Evolutionary conservation across 2,113 vertebrate species (phyloP), one percentile per base, ranked within the genome.

Genomic region (Kryptolebias marmoratus): DNA sequence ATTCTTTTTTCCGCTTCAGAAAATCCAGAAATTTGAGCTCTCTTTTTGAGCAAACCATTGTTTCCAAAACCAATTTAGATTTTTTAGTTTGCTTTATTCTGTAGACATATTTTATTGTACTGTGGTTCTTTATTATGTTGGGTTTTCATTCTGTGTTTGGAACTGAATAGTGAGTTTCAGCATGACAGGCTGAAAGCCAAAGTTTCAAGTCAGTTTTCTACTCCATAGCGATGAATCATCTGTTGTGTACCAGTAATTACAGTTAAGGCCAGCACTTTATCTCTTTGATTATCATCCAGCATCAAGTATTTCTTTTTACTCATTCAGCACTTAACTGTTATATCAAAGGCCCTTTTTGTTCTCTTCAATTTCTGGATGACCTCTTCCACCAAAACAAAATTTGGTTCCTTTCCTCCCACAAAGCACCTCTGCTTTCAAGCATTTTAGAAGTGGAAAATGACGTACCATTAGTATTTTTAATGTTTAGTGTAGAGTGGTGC

Each of bases 281-380:
- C 22, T 36, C 18, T 75, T 62, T 68, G 32, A 72, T 64, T 55
- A 64, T 28, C 42, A 63, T 30, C 44, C 14, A 36, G 16, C 30
- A 27, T 73, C 73, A 64, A 16, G 12, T 50, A 30, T 65, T 56
- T 68, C 4, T 68, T 61, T 67, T 60, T 12, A 68, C 39, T 63
- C 22, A 30, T 14, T 3, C 13, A 53, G 47, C 31, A 42, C 53
- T 49, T 63, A 52, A 22, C 48, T 45, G 2, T 28, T 44, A 12
- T 31, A 59, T 77, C 45, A 52, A 70, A 71, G 32, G 11, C 11
- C 13, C 11, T 50, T 3, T 62, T 49, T 56, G 39, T 56, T 69
- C 28, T 44, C 9, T 32, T 54, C 3, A 28, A 13, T 72, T 53
- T 64, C 48, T 39, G 13, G 39, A 60, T 66, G 9, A 15, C 4